Evolutionary conservation across 1,140 invertebrate species (phyloP), one percentile per base, ranked within the genome.

Genomic region (Drosophila erecta): DNA sequence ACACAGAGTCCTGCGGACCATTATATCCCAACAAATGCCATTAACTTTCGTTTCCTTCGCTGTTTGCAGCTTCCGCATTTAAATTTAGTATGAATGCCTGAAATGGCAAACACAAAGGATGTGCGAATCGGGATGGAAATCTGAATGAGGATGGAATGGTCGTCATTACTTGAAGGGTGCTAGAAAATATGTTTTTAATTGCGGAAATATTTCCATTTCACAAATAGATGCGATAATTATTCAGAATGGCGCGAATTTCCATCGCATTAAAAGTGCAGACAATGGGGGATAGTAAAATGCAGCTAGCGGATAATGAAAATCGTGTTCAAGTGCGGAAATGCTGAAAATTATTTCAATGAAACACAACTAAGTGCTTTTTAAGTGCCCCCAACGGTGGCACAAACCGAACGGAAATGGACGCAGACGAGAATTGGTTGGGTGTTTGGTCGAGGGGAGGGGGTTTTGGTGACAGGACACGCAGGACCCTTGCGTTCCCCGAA

Each of bases 251-350:
- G 62, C 79, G 65, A 81, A 87, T 83, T 87, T 89, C 56, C 84
- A 89, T 87, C 79, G 83, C 84, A 87, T 87, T 87, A 83, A 83
- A 87, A 79, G 79, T 79, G 66, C 79, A 79, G 70, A 87, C 84
- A 87, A 87, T 87, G 66, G 73, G 51, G 66, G 64, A 87, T 64
- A 70, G 79, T 83, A 72, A 83, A 83, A 79, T 86, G 84, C 66
- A 89, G 75, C 61, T 55, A 43, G 47, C 49, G 57, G 44, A 83
- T 83, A 71, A 83, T 79, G 78, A 78, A 62, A 61, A 70, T 56
- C 74, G 74, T 77, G 74, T 77, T 76, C 64, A 77, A 87, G 76
- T 62, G 83, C 79, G 71, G 79, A 89, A 87, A 87, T 76, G 84
- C 79, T 79, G 79, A 83, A 89, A 87, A 87, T 87, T 79, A 89